A percentile compares a stretch with the other conserved stretches of the same genome.
These are phyloP conservation scores for Heliocidaris erythrogramma DNA, from an alignment of 35 echinoderm and acorn worm genomes.

Conservation along the genomic window DNA sequence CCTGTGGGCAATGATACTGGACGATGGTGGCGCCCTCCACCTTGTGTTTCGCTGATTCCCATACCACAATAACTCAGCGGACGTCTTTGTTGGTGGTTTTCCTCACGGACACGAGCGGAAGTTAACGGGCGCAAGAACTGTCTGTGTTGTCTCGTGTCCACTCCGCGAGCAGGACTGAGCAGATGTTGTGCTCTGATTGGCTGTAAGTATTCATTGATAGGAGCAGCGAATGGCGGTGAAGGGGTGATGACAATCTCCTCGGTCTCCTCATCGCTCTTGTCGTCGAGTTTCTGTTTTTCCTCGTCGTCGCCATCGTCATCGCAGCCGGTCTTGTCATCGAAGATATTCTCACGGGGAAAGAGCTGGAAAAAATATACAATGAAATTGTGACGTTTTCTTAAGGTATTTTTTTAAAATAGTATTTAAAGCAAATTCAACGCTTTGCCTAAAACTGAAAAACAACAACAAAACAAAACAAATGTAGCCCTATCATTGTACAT, in stretches of 20 bases:
- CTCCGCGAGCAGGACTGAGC: not conserved
- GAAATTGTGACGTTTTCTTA: not conserved
- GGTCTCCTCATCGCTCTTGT: not conserved
- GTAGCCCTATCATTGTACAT: no score
- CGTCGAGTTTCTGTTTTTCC: not conserved
- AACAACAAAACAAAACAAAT: no score
- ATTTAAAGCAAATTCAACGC: not conserved
- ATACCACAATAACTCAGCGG: not conserved
- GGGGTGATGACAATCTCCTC: not conserved
- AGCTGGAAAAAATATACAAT: not conserved
- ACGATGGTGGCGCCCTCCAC: not conserved
- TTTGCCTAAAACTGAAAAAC: not conserved
- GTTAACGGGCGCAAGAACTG: not conserved
- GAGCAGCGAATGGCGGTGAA: not conserved
- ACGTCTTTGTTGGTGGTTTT: not conserved
- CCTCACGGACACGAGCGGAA: not conserved
- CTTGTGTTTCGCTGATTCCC: not conserved
- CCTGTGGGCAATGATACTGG: not conserved
- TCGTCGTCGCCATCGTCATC: not conserved
- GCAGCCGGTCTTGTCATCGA: not conserved
- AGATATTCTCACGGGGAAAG: not conserved
- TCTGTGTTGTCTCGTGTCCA: not conserved
- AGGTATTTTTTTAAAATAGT: not conserved
- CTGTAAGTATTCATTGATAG: not conserved
- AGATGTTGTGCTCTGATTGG: not conserved